phyloP scores from a whole-genome alignment of 1,140 invertebrate species.

The Bradysia coprophila region DNA sequence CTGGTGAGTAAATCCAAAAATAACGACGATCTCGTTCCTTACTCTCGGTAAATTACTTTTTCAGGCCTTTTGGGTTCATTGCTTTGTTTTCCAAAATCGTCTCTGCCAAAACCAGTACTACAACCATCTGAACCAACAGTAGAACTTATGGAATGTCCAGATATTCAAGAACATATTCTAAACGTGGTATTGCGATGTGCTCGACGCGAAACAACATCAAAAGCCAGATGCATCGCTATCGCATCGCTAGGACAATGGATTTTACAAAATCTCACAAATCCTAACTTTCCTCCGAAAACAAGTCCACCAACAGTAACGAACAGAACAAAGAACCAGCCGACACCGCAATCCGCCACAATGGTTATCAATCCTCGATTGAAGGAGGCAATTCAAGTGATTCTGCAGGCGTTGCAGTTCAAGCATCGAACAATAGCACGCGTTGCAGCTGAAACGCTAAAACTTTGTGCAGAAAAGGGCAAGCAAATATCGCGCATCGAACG shows the following conservation, averaged over 20 bases:
- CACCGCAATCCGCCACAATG: neutral
- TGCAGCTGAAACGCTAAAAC: constrained; percentile 18
- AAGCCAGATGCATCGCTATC: constrained; percentile 76
- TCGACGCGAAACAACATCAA: constrained; percentile 68
- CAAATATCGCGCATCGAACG: constrained; percentile 18
- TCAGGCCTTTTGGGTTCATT: constrained; percentile 75
- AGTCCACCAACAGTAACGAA: neutral
- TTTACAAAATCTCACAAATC: constrained; percentile 52
- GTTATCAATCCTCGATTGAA: constrained; percentile 48
- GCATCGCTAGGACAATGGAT: constrained; percentile 74
- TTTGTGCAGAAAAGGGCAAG: constrained; percentile 17
- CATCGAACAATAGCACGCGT: constrained; percentile 22
- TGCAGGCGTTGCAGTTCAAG: constrained; percentile 60
- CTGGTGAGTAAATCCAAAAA: too few species aligned
- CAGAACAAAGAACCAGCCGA: neutral
- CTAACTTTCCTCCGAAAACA: constrained; percentile 18
- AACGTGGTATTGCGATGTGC: constrained; percentile 72
- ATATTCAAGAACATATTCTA: constrained; percentile 66
- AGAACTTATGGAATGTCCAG: constrained; percentile 21
- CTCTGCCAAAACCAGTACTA: constrained; percentile 60
- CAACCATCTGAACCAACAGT: constrained; percentile 55
- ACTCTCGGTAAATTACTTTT: too few species aligned
- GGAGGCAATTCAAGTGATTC: constrained; percentile 69
- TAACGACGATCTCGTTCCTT: too few species aligned
- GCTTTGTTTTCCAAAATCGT: constrained; percentile 58